phyloP scores from a whole-genome alignment of 1,140 invertebrate species.

The Sycobia sp. region DNA sequence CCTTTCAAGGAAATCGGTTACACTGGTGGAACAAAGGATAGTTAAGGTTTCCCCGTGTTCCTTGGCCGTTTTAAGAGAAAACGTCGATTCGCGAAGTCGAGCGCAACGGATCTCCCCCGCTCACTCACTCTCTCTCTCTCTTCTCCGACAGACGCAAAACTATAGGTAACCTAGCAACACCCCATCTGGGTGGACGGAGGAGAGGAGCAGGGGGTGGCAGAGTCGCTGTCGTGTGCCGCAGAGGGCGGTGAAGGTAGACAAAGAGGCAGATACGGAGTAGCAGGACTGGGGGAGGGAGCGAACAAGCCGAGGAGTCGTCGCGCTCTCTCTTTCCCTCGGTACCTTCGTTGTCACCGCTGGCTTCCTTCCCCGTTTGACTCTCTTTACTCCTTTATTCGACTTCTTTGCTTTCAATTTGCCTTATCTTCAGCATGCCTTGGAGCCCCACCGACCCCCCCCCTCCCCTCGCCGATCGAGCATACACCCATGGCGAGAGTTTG shows the following conservation, averaged over 20 bases:
- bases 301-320: too few relatives aligned
- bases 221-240: too few relatives aligned
- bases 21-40: conserved; percentile 29
- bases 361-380: too few relatives aligned
- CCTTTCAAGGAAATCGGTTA: conserved; percentile 33
- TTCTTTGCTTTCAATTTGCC: conserved; percentile 53
- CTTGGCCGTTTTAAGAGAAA: conserved; percentile 26
- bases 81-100: conserved; percentile 29
- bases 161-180: conserved; percentile 59
- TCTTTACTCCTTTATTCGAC: too few relatives aligned
- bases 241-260: too few relatives aligned
- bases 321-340: background rate
- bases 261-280: too few relatives aligned
- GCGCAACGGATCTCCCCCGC: background rate
- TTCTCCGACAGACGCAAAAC: conserved; percentile 32
- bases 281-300: too few relatives aligned
- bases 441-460: too few relatives aligned
- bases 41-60: conserved; percentile 29
- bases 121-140: conserved; percentile 16
- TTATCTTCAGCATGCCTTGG: conserved; percentile 56
- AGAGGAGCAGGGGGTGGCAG: conserved; percentile 29
- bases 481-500: too few relatives aligned
- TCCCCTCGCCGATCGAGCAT: too few relatives aligned
- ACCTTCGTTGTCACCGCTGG: background rate
- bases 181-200: conserved; percentile 38